These are phyloP conservation scores for Plebejus melissa DNA, from an alignment of 2,888 invertebrate genomes.

Conservation along the genomic window DNA sequence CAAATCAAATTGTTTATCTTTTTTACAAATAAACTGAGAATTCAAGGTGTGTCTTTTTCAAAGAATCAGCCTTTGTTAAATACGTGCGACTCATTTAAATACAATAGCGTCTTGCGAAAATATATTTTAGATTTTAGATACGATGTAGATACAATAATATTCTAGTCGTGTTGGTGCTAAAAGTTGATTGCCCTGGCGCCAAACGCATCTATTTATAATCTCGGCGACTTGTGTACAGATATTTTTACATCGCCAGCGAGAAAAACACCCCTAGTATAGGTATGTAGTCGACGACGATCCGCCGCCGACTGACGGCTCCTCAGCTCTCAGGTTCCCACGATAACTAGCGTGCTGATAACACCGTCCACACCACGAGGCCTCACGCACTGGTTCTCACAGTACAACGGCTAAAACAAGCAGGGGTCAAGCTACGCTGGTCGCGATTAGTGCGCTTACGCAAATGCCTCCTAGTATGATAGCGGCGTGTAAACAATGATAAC, in stretches of 20 bases:
- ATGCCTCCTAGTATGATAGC: constrained; percentile 64
- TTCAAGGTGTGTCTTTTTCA: neutral
- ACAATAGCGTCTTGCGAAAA: neutral
- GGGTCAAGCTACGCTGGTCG: constrained; percentile 45
- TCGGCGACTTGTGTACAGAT: neutral
- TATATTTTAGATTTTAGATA: neutral
- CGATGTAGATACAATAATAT: neutral
- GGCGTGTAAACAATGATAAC: constrained; percentile 68
- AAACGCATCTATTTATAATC: neutral
- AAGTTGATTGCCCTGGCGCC: constrained; percentile 12
- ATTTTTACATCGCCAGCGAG: neutral
- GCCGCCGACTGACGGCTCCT: constrained; percentile 59
- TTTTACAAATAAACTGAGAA: neutral
- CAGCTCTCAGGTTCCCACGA: constrained; percentile 54
- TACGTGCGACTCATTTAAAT: neutral
- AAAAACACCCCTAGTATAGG: constrained; percentile 40
- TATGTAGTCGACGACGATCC: constrained; percentile 68
- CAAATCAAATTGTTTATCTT: neutral
- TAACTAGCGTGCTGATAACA: constrained; percentile 59
- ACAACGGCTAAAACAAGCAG: neutral
- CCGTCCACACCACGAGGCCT: constrained; percentile 46
- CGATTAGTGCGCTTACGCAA: constrained; percentile 65
- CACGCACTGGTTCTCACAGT: constrained; percentile 28
- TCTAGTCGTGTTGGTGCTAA: neutral
- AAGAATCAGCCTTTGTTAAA: neutral